A percentile compares a stretch with the other conserved stretches of the same genome.
Evolutionary conservation across 2,797 vertebrate genomes (phyloP).

Genomic region (Propithecus perrieri): DNA sequence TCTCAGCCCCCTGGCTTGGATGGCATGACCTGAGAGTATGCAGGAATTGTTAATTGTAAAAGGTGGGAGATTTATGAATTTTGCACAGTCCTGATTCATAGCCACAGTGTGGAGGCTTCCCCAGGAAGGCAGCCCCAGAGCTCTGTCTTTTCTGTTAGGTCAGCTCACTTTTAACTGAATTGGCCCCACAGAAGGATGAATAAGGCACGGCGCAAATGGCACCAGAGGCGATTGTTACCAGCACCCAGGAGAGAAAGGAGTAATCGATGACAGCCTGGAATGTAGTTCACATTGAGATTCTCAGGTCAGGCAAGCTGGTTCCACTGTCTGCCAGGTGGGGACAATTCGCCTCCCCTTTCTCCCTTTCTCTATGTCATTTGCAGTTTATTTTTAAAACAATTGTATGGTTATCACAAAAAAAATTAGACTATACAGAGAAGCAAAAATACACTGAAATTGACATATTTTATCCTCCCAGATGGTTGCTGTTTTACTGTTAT

Average conservation of each 20-base stretch:
- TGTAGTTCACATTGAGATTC: neutral
- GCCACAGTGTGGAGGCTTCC: neutral
- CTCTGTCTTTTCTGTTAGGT: neutral
- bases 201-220: neutral
- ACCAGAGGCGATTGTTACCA: neutral
- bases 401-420: neutral
- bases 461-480: neutral
- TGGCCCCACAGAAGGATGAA: neutral
- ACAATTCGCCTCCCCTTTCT: neutral
- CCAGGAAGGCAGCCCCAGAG: neutral
- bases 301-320: neutral
- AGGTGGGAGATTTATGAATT: neutral
- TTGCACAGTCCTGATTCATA: neutral
- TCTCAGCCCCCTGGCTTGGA: neutral
- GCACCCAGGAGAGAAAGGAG: neutral
- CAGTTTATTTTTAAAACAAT: neutral
- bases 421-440: neutral
- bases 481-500: neutral
- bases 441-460: neutral
- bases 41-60: neutral
- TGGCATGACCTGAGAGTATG: neutral
- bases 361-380: neutral
- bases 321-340: too few species aligned
- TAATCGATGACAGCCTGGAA: neutral
- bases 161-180: neutral